A percentile compares a stretch with the other conserved stretches of the same genome.
Evolutionary conservation across 1,140 invertebrate species (phyloP).

Genomic region (Trachymyrmex septentrionalis): DNA sequence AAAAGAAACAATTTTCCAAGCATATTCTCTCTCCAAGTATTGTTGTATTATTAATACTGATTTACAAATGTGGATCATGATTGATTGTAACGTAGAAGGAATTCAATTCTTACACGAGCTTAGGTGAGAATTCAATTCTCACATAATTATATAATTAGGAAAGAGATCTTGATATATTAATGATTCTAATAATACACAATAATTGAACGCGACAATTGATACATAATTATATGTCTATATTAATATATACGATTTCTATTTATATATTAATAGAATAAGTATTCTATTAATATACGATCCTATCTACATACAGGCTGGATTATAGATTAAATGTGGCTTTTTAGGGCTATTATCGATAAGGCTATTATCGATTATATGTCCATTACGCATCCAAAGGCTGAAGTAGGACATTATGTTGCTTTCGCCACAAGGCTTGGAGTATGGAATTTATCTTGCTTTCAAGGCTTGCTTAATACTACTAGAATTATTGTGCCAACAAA

Average conservation of each 20-base stretch:
- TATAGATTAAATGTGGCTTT: conserved; percentile 1
- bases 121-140: neutral
- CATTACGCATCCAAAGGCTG: too few relatives aligned
- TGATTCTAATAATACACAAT: conserved; percentile 72
- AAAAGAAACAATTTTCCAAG: conserved; percentile 19
- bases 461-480: conserved; percentile 34
- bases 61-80: conserved; percentile 33
- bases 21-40: conserved; percentile 32
- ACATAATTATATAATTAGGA: conserved; percentile 9
- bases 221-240: conserved; percentile 58
- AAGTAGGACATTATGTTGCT: too few relatives aligned
- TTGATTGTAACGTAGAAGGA: neutral
- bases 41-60: conserved; percentile 66
- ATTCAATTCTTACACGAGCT: neutral
- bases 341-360: too few relatives aligned
- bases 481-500: conserved; percentile 72
- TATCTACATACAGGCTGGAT: conserved; percentile 58
- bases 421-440: too few relatives aligned
- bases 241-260: conserved; percentile 20
- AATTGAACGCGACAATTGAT: conserved; percentile 63
- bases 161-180: conserved; percentile 68
- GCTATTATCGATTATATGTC: too few relatives aligned
- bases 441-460: conserved; percentile 18
- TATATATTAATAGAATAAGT: conserved; percentile 34
- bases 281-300: conserved; percentile 58